Evolutionary conservation across 2,888 invertebrate species (phyloP).

Genomic region (Yponomeuta evonymella): DNA sequence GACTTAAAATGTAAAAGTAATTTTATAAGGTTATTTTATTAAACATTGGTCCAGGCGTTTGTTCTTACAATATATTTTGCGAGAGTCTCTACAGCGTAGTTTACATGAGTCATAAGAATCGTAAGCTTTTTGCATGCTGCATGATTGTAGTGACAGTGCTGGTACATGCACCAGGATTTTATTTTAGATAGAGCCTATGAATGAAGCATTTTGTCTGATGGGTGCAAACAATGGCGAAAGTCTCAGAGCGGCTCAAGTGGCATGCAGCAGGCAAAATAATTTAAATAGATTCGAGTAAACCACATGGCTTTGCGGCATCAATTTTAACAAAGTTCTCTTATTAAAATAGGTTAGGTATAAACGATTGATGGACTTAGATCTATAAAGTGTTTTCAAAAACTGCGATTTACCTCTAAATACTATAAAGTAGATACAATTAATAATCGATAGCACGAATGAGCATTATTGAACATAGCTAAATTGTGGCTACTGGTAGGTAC

Average conservation of each 20-base stretch:
- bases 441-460: slow-evolving; percentile 44
- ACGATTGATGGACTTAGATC: slow-evolving; percentile 36
- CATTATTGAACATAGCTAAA: slow-evolving; percentile 42
- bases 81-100: slow-evolving; percentile 25
- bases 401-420: neutral
- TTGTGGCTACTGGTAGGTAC: slow-evolving; percentile 40
- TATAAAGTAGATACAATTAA: neutral
- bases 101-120: slow-evolving; percentile 34
- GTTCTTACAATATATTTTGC: slow-evolving; percentile 9
- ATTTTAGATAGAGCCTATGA: slow-evolving; percentile 35
- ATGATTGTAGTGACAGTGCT: slow-evolving; percentile 37
- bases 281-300: slow-evolving; percentile 19
- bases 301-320: slow-evolving; percentile 1
- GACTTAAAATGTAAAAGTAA: neutral
- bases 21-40: neutral
- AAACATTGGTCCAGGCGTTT: neutral
- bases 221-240: slow-evolving; percentile 45
- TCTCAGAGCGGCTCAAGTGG: slow-evolving; percentile 41
- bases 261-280: slow-evolving; percentile 73
- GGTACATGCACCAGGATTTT: slow-evolving; percentile 49
- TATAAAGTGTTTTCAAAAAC: slow-evolving; percentile 32
- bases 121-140: slow-evolving; percentile 73
- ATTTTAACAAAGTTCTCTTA: slow-evolving; percentile 9
- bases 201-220: slow-evolving; percentile 37
- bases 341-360: slow-evolving; percentile 6